Evolutionary conservation across 1,140 invertebrate genomes (phyloP), one percentile per base, ranked within the genome.

Genomic region (Scaptomyza montana): DNA sequence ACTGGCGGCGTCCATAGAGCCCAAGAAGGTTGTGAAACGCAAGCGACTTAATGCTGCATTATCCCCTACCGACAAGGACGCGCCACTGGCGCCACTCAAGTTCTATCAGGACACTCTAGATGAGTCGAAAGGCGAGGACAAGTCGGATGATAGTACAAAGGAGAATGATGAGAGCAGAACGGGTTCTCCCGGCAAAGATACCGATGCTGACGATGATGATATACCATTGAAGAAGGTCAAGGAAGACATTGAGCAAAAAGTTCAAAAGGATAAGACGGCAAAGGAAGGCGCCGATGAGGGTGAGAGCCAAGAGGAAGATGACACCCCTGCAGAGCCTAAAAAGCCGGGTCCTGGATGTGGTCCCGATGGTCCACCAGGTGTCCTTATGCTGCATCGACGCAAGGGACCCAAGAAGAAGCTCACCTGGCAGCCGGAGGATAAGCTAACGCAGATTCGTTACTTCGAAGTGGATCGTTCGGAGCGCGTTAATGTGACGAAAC

Each of bases 381-480:
- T 92, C 1, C 76, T 92, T 0, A 82, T 82, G 69, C 59, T 92
- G 30, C 91, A 92, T 28, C 76, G 90, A 1, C 91, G 94, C 71
- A 95, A 94, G 90, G 95, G 95, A 2, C 95, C 95, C 0, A 98
- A 98, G 82, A 97, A 98, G 92, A 94, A 93, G 74, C 95, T 99
- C 2, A 94, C 93, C 64, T 99, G 97, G 97, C 96, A 95, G 81
- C 93, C 94, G 8, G 96, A 97, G 72, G 93, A 94, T 7, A 95
- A 98, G 56, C 92, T 99, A 13, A 95, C 96, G 82, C 95, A 96
- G 71, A 93, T 97, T 46, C 95, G 95, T 77, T 98, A 96, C 87
- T 99, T 99, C 92, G 97, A 98, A 92, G 92, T 98, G 46, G 98
- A 99, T 92, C 97, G 98, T 93, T 98, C 95, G 3, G 98, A 99